phyloP scores from a whole-genome alignment of 2,113 vertebrate species.

The Oncorhynchus kisutch region DNA sequence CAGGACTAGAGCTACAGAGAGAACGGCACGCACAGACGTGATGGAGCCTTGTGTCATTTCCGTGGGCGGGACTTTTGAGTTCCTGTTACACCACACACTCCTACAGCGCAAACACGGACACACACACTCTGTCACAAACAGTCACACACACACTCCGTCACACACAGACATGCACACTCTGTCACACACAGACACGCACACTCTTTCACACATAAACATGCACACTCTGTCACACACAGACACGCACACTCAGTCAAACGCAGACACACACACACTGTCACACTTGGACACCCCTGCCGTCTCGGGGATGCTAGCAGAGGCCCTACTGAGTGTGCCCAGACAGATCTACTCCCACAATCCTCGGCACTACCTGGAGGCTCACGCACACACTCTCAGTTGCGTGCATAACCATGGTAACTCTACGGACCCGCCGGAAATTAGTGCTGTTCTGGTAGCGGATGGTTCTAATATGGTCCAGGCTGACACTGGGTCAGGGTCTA shows the following conservation, averaged over 20 bases:
- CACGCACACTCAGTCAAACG: slow-evolving; percentile 6
- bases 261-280: neutral
- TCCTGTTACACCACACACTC: slow-evolving; percentile 57
- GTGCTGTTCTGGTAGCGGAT: neutral
- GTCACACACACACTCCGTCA: neutral
- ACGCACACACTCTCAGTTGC: slow-evolving; percentile 50
- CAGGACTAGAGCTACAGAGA: neutral
- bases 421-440: slow-evolving; percentile 27
- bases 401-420: neutral
- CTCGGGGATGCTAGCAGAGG: slow-evolving; percentile 76
- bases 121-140: neutral
- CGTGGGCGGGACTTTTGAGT: slow-evolving; percentile 64
- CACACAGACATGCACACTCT: neutral
- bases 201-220: slow-evolving; percentile 1
- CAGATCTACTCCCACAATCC: slow-evolving; percentile 66
- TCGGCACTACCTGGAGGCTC: slow-evolving; percentile 67
- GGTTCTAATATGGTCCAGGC: slow-evolving; percentile 43
- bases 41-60: slow-evolving; percentile 43
- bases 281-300: slow-evolving; percentile 14
- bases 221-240: slow-evolving; percentile 8
- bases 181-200: slow-evolving; percentile 43
- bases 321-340: slow-evolving; percentile 81
- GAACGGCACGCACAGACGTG: slow-evolving; percentile 47
- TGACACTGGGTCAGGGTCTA: slow-evolving; percentile 7
- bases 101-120: slow-evolving; percentile 28